These are phyloP conservation scores for Tetramorium simillimum DNA, from an alignment of 1,140 invertebrate species.

Conservation along the genomic window DNA sequence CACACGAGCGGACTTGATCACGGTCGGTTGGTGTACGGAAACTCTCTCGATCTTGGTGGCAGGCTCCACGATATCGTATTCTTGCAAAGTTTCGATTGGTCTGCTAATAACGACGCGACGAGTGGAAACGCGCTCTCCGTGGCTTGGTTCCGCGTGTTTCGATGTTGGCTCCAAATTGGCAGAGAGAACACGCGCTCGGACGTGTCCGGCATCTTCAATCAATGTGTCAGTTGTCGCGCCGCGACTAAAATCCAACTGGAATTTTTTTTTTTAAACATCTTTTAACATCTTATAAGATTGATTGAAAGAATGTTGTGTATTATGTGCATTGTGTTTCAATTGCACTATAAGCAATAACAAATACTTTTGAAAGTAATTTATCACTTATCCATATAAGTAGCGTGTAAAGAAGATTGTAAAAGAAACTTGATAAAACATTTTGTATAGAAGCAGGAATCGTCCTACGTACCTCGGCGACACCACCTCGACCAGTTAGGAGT, in stretches of 20 bases:
- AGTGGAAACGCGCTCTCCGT: not conserved
- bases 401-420: no score
- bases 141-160: not conserved
- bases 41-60: not conserved
- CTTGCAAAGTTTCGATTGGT: not conserved
- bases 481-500: not conserved
- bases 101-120: not conserved
- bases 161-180: not conserved
- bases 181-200: not conserved
- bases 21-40: constrained; percentile 76
- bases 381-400: no score
- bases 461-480: not conserved
- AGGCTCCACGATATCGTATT: not conserved
- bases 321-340: not conserved
- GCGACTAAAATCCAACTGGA: not conserved
- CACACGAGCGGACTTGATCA: constrained; percentile 55
- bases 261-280: not conserved
- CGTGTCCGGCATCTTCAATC: not conserved
- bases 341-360: no score
- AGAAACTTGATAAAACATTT: no score
- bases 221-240: not conserved
- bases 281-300: not conserved
- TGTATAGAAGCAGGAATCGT: no score
- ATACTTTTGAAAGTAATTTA: no score
- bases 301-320: not conserved